These are phyloP conservation scores for Lasaia peninsularis DNA, from an alignment of 1,140 invertebrate species.

Conservation along the genomic window DNA sequence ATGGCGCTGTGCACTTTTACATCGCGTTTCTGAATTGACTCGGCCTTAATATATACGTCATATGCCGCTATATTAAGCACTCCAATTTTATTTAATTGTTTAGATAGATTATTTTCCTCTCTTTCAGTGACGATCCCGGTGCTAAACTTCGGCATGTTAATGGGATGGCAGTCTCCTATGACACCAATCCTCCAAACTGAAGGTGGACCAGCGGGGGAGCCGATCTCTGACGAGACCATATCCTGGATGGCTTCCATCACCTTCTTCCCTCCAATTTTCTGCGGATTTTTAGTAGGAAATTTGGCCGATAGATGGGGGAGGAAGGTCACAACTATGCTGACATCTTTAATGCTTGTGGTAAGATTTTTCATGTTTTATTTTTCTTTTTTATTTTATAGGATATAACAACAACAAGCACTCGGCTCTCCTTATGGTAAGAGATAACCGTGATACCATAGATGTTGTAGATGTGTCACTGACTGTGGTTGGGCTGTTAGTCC, in stretches of 20 bases:
- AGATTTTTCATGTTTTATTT: slow-evolving; percentile 28
- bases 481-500: too few relatives aligned
- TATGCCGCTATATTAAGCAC: too few relatives aligned
- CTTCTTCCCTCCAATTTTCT: slow-evolving; percentile 64
- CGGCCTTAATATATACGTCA: too few relatives aligned
- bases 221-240: slow-evolving; percentile 58
- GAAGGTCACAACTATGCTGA: slow-evolving; percentile 53
- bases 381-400: background rate
- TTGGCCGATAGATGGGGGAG: slow-evolving; percentile 60
- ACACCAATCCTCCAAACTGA: slow-evolving; percentile 53
- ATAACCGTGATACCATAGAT: too few relatives aligned
- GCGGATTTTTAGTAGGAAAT: slow-evolving; percentile 53
- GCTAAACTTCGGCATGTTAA: slow-evolving; percentile 67
- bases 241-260: slow-evolving; percentile 70
- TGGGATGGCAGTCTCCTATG: slow-evolving; percentile 71
- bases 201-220: slow-evolving; percentile 55
- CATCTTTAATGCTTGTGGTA: slow-evolving; percentile 56
- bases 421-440: too few relatives aligned
- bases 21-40: too few relatives aligned
- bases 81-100: too few relatives aligned
- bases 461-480: too few relatives aligned
- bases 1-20: too few relatives aligned
- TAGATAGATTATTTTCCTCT: slow-evolving; percentile 1
- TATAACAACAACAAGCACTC: too few relatives aligned
- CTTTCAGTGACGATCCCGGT: slow-evolving; percentile 62